A percentile compares a stretch with the other conserved stretches of the same genome.
phyloP scores from a whole-genome alignment of 92 coral and sea anemone genomes.

The Palythoa heliodiscus region DNA sequence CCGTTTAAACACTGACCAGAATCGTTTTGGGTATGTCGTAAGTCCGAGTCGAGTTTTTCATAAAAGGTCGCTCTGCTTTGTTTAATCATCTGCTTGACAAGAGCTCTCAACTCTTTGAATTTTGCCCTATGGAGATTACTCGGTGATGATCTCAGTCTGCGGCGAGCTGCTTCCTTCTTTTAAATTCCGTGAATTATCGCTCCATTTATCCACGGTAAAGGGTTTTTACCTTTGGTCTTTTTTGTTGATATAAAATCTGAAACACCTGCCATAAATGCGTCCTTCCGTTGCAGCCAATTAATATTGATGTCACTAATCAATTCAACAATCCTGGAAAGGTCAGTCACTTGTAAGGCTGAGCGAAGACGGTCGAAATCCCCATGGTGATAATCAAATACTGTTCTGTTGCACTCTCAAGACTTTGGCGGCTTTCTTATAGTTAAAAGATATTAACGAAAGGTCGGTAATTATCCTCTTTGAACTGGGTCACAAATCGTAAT shows the following conservation, averaged over 20 bases:
- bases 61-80: conserved; percentile 16
- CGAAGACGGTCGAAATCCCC: conserved; percentile 47
- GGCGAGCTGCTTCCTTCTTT: conserved; percentile 39
- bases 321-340: neutral
- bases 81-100: conserved; percentile 19
- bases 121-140: conserved; percentile 2
- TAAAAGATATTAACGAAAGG: conserved; percentile 31
- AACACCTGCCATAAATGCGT: conserved; percentile 47
- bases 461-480: conserved; percentile 50
- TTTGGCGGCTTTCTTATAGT: conserved; percentile 41
- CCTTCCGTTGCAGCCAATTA: conserved; percentile 1
- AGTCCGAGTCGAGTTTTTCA: conserved; percentile 17
- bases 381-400: conserved; percentile 44
- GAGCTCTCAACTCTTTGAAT: conserved; percentile 20
- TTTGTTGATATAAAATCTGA: conserved; percentile 57
- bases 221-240: conserved; percentile 45
- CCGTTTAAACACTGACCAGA: conserved; percentile 37
- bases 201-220: conserved; percentile 43
- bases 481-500: conserved; percentile 24
- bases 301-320: neutral
- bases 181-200: conserved; percentile 39
- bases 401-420: conserved; percentile 41
- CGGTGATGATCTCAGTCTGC: conserved; percentile 20
- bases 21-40: conserved; percentile 19
- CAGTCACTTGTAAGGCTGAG: conserved; percentile 35